These are phyloP conservation scores for Tolypeutes matacus DNA, from an alignment of 2,797 vertebrate genomes.

Conservation along the genomic window DNA sequence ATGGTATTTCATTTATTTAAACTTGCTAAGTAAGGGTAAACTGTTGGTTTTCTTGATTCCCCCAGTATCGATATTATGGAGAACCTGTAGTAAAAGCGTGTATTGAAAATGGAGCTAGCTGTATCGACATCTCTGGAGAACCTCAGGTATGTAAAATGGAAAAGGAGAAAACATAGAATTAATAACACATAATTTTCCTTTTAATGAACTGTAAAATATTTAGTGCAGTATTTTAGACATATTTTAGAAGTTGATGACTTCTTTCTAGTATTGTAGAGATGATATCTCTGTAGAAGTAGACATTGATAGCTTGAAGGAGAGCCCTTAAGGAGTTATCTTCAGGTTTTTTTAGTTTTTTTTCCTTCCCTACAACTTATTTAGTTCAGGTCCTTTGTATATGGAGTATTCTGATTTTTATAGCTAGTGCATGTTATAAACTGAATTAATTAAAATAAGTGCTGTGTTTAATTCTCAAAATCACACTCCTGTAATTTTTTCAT, in stretches of 20 bases:
- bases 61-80: slow-evolving; percentile 95
- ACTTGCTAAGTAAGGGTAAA: slow-evolving; percentile 38
- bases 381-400: neutral
- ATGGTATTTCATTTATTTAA: slow-evolving; percentile 38
- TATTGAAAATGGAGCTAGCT: slow-evolving; percentile 95
- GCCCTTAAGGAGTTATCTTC: neutral
- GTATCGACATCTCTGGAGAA: slow-evolving; percentile 95
- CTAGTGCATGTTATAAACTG: neutral
- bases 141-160: slow-evolving; percentile 91
- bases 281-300: neutral
- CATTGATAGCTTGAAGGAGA: neutral
- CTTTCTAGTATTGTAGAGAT: neutral
- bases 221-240: neutral
- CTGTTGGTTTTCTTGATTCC: slow-evolving; percentile 51
- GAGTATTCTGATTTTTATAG: slow-evolving; percentile 2
- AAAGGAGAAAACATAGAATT: neutral
- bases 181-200: neutral
- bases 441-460: slow-evolving; percentile 25
- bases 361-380: neutral
- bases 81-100: slow-evolving; percentile 96
- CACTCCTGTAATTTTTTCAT: neutral
- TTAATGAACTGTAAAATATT: neutral
- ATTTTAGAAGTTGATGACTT: neutral
- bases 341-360: slow-evolving; percentile 2
- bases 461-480: neutral